A percentile compares a stretch with the other conserved stretches of the same genome.
Conservation (phyloP, 2,797 vertebrate genomes). For the Leptatherina wallacei region DNA sequence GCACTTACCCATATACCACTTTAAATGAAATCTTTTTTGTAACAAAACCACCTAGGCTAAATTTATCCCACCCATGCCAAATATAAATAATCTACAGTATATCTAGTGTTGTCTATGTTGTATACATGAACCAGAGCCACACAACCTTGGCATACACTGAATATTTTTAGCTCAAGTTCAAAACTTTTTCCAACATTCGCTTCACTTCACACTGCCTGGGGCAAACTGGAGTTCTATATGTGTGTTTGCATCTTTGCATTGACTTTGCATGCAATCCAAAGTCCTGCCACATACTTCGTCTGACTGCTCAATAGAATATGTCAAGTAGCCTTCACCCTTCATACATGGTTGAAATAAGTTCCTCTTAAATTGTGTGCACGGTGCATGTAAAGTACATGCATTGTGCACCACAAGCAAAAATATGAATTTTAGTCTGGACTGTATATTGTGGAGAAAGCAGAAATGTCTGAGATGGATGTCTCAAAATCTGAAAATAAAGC, state of each 20-base stretch:
- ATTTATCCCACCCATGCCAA: background rate
- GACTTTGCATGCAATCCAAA: background rate
- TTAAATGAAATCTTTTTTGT: background rate
- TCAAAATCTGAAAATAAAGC: slow-evolving; percentile 7
- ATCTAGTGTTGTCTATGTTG: background rate
- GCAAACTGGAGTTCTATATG: background rate
- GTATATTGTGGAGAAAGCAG: slow-evolving; percentile 3
- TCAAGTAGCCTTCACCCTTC: slow-evolving; percentile 10
- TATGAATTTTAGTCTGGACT: background rate
- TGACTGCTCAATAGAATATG: slow-evolving; percentile 7
- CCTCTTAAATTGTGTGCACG: background rate
- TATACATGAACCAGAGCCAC: background rate
- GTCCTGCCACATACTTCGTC: background rate
- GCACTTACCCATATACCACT: background rate
- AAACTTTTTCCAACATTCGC: slow-evolving; percentile 13
- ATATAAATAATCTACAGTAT: background rate
- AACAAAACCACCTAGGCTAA: background rate
- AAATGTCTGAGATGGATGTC: slow-evolving; percentile 22
- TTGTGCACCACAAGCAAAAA: background rate
- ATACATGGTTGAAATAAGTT: background rate
- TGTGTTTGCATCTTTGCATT: background rate
- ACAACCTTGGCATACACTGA: background rate
- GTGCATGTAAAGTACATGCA: background rate
- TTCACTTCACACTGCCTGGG: background rate
- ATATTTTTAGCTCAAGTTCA: background rate